Conservation (phyloP, 2,113 vertebrate genomes). For the Craseonycteris thonglongyai region DNA sequence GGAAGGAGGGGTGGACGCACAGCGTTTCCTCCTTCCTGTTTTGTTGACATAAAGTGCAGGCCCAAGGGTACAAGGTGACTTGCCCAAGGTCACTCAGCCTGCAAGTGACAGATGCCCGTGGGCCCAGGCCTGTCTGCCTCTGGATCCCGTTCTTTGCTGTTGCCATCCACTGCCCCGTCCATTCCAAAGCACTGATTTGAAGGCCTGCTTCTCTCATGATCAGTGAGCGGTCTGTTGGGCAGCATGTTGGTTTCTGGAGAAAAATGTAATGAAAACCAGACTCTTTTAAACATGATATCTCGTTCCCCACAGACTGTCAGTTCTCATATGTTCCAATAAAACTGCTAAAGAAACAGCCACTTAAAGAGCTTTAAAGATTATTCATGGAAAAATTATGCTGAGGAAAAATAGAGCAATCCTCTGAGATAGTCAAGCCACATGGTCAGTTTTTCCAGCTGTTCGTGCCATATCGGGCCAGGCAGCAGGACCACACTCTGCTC, state of each 20-base stretch:
- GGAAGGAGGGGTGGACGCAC: not conserved
- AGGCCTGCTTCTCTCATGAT: not conserved
- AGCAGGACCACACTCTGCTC: not conserved
- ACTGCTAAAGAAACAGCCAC: slow-evolving; percentile 80
- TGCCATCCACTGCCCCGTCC: not conserved
- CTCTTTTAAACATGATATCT: slow-evolving; percentile 59
- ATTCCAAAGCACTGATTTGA: not conserved
- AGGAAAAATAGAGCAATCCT: slow-evolving; percentile 83
- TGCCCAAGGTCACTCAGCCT: not conserved
- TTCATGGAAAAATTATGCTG: slow-evolving; percentile 86
- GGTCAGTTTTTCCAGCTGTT: slow-evolving; percentile 84
- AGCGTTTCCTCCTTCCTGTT: not conserved
- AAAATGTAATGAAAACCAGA: slow-evolving; percentile 68
- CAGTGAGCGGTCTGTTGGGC: slow-evolving; percentile 38
- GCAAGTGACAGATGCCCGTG: not conserved
- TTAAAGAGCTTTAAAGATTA: slow-evolving; percentile 81
- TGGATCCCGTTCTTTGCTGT: not conserved
- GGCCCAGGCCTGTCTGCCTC: not conserved
- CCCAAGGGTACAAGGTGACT: not conserved
- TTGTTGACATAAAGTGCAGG: not conserved
- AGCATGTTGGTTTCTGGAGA: slow-evolving; percentile 54
- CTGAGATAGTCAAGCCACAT: slow-evolving; percentile 75
- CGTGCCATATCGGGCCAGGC: slow-evolving; percentile 73
- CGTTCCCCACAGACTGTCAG: slow-evolving; percentile 69
- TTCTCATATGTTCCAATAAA: slow-evolving; percentile 78